Base-by-base conservation (phyloP, 92 coral and sea anemone species). In the Phenganax subtilis region DNA sequence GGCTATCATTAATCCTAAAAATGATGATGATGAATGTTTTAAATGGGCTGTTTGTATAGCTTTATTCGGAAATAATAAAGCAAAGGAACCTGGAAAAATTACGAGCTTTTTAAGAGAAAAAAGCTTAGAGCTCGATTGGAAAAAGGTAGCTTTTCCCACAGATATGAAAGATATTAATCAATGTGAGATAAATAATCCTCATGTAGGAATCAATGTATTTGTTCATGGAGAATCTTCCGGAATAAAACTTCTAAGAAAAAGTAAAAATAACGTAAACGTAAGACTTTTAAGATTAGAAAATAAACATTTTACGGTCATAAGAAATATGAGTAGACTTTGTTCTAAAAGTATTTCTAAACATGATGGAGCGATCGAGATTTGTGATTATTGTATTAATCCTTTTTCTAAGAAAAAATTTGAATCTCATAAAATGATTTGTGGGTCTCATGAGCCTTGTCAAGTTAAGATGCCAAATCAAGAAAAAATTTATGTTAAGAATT, bases 131-230 rank as follows among this genome's bases (percentile, higher is more conserved):
- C 47, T 37, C 47, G 5, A 37, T 37, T 37, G 47, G 47, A 5
- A 37, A 5, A 5, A 5, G 47, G 47, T 37, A 1, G 47, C 2
- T 37, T 37, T 37, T 5, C 47, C 47, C 47, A 37, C 47, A 37
- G 5, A 37, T 2, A 37, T 37, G 47, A 37, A 37, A 37, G 47
- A 37, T 37, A 5, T 37, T 4, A 16, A 61, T 1, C 61, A 12
- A 14, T 88, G 85, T 10, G 89, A 88, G 66, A 75, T 16, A 28
- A 37, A 56, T 3, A 88, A 85, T 71, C 65, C 65, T 3, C 54
- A 69, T 14, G 44, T 74, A 44, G 74, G 12, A 15, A 68, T 88
- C 8, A 88, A 88, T 10, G 88, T 85, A n/a, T 88, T 57, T 29
- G 72, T 73, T 57, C 31, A 65, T 73, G 25, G 25, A 14, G 52